Base-by-base conservation (phyloP, 2,797 vertebrate species). In the Enteromius mattozi region DNA sequence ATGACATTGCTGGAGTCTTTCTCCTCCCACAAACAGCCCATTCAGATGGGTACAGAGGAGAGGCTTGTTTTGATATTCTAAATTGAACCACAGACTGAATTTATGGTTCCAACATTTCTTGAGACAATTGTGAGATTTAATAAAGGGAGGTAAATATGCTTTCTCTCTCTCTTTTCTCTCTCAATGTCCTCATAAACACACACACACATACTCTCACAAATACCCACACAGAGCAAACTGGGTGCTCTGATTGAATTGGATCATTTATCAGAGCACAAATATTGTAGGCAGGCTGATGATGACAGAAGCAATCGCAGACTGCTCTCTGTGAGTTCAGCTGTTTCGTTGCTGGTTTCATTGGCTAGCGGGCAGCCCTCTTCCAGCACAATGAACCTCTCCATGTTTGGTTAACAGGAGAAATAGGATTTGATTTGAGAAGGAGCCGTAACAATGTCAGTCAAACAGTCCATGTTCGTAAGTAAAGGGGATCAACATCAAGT, bases 1-100 rank as follows among this genome's bases (percentile, higher is more conserved):
- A 88, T 91, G 91, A 92, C 92, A 92, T 91, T 93, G 76, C 82
- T 71, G 40, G 66, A 79, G 68, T 84, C 75, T 35, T 63, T 84
- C 75, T 84, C 76, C 81, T 42, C 83, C 72, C 61, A 56, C 77
- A 45, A 49, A 71, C 76, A 49, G 33, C 77, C 27, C 54, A 78
- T 76, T 78, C 37, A 42, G 75, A 47, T 71, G 47, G 79, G 82
- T 66, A 66, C 47, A 82, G 40, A 63, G 33, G 78, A 83, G 77
- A 71, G 74, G 4, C 65, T 78, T 35, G 70, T 84, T 82, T 82
- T 86, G 81, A 88, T 87, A 84, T 89, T 85, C 82, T 78, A 84
- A 88, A 75, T 85, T 88, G 72, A 86, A 87, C 86, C 80, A 63
- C 47, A 2, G 71, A 76, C 69, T 80, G 74, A 86, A 86, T 88